Base-by-base conservation (phyloP, 2,797 vertebrate genomes). In the Sardinella longiceps region DNA sequence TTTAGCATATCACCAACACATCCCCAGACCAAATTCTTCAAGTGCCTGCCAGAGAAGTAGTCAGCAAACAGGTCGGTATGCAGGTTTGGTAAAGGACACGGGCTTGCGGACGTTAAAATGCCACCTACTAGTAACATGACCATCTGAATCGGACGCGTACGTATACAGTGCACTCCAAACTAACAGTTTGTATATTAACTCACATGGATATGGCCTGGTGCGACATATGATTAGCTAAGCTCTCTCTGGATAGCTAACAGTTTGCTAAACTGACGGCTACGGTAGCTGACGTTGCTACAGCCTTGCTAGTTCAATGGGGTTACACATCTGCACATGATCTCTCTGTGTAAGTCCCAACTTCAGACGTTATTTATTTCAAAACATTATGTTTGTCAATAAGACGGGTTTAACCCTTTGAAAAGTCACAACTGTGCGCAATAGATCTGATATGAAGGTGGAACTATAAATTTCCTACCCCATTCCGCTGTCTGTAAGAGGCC, bases 401-500 rank as follows among this genome's bases (percentile, higher is more conserved):
- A 37, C 70, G 15, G 37, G 1, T 77, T 23, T 15, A 23, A 77
- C 37, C 39, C 70, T 77, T 23, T 39, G 15, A 77, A 77, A 77
- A 77, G 70, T 77, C 37, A 20, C 70, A 77, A 51, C 20, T 33
- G n/a, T 45, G 51, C 25, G 11, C 28, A 51, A 30, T 48, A 81
- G 18, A 51, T 28, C 60, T 81, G 70, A 63, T 82, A 83, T 82
- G 83, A 80, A 82, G 12, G 66, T 80, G 88, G 56, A 82, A 37
- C 81, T 39, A 90, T 86, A 51, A 89, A 83, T 90, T 91, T 88
- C 93, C 86, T 95, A 95, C 95, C 94, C 90, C 92, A 89, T 93
- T 90, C 89, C 91, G 89, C 89, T 87, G 93, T 87, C 87, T 92
- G 90, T 89, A 91, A 90, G 92, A 95, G 94, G 95, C 95, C 95